Percentiles rank a stretch among this genome's conserved stretches.
These are phyloP conservation scores for Lamellibrachia columna DNA, from an alignment of 2,888 invertebrate species.

Conservation along the genomic window DNA sequence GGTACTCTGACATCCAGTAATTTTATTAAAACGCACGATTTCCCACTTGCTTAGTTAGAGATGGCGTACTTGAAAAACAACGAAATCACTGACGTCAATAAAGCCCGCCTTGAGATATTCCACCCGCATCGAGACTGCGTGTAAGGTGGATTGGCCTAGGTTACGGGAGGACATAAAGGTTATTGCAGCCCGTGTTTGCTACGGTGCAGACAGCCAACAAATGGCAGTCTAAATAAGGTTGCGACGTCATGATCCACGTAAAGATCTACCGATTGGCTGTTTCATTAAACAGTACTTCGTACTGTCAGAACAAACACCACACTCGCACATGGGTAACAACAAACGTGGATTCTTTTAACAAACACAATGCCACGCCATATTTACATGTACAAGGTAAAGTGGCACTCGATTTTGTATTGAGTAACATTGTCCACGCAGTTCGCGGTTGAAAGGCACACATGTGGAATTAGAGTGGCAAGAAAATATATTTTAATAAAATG, in stretches of 20 bases:
- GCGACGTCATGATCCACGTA: no score
- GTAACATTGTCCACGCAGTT: not conserved
- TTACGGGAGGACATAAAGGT: not conserved
- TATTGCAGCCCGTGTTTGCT: not conserved
- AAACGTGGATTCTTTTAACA: constrained; percentile 1
- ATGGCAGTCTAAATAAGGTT: no score
- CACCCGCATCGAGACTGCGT: not conserved
- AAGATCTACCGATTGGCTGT: no score
- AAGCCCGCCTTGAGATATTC: not conserved
- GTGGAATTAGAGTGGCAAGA: not conserved
- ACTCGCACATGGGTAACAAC: not conserved
- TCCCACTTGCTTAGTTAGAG: not conserved
- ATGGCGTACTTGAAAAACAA: not conserved
- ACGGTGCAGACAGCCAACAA: not conserved
- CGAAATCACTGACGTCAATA: not conserved
- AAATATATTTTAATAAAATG: not conserved
- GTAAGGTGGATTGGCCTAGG: not conserved
- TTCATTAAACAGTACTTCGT: no score
- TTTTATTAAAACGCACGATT: not conserved
- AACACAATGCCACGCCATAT: not conserved
- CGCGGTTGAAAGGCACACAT: not conserved
- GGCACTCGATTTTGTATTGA: not conserved
- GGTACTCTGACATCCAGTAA: not conserved
- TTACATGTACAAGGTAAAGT: not conserved
- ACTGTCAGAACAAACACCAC: not conserved